A percentile compares a stretch with the other conserved stretches of the same genome.
Conservation (phyloP, 2,888 invertebrate species). For the Metalampra italica region DNA sequence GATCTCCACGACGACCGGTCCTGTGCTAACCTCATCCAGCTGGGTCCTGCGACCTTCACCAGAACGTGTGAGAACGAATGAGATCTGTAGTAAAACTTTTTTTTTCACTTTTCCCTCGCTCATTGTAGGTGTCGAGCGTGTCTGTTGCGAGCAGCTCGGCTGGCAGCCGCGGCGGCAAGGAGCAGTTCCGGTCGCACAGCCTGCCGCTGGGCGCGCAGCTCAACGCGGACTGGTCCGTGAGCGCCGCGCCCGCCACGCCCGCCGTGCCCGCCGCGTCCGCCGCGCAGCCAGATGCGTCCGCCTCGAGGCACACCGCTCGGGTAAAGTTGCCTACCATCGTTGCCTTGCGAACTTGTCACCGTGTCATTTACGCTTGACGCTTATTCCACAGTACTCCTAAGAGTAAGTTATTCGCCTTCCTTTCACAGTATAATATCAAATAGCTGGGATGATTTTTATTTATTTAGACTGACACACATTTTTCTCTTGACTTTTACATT, state of each 20-base stretch:
- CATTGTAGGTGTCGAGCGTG: conserved; percentile 19
- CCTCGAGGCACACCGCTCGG: conserved; percentile 67
- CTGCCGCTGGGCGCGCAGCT: conserved; percentile 79
- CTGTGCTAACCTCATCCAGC: too few relatives aligned
- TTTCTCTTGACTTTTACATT: too few relatives aligned
- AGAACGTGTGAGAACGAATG: too few relatives aligned
- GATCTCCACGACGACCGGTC: too few relatives aligned
- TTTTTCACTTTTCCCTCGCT: too few relatives aligned
- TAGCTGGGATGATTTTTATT: too few relatives aligned
- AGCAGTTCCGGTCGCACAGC: conserved; percentile 81
- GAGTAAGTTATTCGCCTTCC: too few relatives aligned
- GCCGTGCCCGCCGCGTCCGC: conserved; percentile 17
- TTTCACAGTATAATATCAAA: too few relatives aligned
- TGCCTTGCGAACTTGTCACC: neutral
- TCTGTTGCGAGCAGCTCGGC: conserved; percentile 18
- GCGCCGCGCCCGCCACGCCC: conserved; percentile 16
- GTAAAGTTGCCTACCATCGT: conserved; percentile 25
- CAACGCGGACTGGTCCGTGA: conserved; percentile 61
- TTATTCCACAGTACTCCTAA: neutral
- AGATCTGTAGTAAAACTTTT: too few relatives aligned
- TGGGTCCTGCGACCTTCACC: too few relatives aligned
- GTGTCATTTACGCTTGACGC: too few relatives aligned
- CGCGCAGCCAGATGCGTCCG: conserved; percentile 48
- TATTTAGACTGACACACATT: too few relatives aligned
- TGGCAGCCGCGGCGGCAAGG: conserved; percentile 39